These are phyloP conservation scores for Zapus hudsonius DNA, from an alignment of 2,113 vertebrate species.

Conservation along the genomic window DNA sequence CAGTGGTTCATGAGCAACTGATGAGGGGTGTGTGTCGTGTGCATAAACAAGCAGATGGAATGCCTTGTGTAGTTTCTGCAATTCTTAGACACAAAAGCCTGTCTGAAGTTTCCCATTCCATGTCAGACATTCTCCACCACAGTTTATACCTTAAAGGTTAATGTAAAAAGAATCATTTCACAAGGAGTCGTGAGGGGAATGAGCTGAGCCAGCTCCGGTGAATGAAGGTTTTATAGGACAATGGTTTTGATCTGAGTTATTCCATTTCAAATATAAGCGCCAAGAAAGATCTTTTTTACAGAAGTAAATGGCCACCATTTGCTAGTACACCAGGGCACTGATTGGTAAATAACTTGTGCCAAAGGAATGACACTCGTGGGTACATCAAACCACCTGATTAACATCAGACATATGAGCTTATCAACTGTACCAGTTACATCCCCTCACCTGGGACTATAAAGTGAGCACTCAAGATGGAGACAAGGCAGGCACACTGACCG, in stretches of 20 bases:
- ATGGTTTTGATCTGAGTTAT: not conserved
- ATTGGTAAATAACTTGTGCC: not conserved
- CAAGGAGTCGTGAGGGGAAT: not conserved
- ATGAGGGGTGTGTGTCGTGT: too few relatives aligned
- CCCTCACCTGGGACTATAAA: not conserved
- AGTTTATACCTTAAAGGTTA: not conserved
- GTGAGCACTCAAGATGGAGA: not conserved
- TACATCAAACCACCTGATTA: not conserved
- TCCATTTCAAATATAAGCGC: not conserved
- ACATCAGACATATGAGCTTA: not conserved
- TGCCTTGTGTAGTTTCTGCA: not conserved
- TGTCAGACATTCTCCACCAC: not conserved
- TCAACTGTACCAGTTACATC: not conserved
- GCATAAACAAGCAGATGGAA: not conserved
- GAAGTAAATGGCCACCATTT: not conserved
- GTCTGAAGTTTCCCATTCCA: not conserved
- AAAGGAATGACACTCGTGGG: not conserved
- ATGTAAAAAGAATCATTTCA: not conserved
- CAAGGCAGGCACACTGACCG: not conserved
- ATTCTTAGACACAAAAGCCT: not conserved
- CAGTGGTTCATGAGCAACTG: not conserved
- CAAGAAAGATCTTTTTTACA: not conserved
- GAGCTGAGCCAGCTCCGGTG: not conserved
- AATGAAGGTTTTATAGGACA: not conserved
- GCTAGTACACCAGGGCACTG: not conserved